Evolutionary conservation across 2,797 vertebrate species (phyloP).

Genomic region (Tokudaia muenninki): DNA sequence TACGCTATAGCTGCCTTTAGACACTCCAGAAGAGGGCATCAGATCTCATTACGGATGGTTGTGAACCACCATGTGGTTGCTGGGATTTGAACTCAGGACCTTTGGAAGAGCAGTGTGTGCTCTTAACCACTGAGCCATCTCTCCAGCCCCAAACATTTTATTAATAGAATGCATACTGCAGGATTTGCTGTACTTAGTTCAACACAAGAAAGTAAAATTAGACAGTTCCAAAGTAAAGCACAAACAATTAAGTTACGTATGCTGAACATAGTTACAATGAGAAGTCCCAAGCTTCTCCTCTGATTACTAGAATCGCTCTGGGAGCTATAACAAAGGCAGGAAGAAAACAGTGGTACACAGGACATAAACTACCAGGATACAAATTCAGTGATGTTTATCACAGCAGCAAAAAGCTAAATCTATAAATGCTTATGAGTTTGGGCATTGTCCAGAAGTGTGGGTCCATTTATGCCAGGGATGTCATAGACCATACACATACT

Average conservation of each 20-base stretch:
- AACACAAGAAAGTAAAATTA: constrained; percentile 9
- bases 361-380: not conserved
- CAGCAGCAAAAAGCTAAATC: not conserved
- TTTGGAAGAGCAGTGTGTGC: too few relatives aligned
- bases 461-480: not conserved
- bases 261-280: not conserved
- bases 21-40: too few relatives aligned
- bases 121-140: too few relatives aligned
- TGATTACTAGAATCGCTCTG: not conserved
- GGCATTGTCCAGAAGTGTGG: not conserved
- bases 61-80: too few relatives aligned
- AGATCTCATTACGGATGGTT: too few relatives aligned
- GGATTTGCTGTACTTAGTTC: constrained; percentile 11
- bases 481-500: not conserved
- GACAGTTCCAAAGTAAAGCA: not conserved
- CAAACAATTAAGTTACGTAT: not conserved
- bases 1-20: too few relatives aligned
- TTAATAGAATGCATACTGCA: constrained; percentile 8
- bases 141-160: not conserved
- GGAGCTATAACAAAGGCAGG: not conserved
- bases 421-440: not conserved
- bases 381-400: not conserved
- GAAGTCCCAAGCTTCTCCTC: not conserved
- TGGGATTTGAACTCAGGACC: too few relatives aligned
- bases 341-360: not conserved